phyloP scores from a whole-genome alignment of 2,797 vertebrate species.

The Crossoptilon crossoptilon region DNA sequence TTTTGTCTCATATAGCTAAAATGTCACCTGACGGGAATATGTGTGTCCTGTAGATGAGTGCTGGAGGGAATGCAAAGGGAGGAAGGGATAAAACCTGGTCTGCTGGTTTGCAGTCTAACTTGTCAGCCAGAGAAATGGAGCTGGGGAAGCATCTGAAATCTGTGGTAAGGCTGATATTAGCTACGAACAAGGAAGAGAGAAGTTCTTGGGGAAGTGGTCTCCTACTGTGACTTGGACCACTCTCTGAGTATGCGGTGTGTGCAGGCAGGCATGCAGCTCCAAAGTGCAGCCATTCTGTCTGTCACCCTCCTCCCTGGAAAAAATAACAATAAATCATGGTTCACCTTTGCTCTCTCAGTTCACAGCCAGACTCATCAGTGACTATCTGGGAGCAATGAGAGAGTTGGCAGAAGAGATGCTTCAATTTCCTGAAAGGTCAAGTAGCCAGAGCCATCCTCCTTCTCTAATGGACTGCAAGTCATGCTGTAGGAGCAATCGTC shows the following conservation, averaged over 20 bases:
- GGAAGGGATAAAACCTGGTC: not conserved
- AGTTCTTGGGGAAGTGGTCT: not conserved
- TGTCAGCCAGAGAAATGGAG: not conserved
- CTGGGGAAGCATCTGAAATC: not conserved
- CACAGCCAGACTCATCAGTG: not conserved
- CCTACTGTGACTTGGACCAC: not conserved
- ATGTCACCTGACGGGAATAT: not conserved
- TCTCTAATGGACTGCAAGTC: conserved; percentile 52
- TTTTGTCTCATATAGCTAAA: not conserved
- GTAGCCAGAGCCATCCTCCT: conserved; percentile 19
- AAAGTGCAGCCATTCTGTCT: not conserved
- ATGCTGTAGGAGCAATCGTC: conserved; percentile 1
- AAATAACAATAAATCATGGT: conserved; percentile 30
- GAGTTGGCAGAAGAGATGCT: conserved; percentile 36
- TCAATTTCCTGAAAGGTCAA: conserved; percentile 73
- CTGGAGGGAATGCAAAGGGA: not conserved
- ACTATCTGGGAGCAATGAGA: conserved; percentile 43
- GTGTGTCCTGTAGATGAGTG: not conserved
- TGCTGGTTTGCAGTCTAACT: not conserved
- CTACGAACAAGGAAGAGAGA: conserved; percentile 1
- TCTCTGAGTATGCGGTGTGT: accelerated
- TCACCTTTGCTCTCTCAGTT: conserved; percentile 40
- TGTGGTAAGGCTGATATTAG: not conserved
- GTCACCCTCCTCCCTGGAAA: not conserved
- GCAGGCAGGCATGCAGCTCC: not conserved